Conservation (phyloP, 1,140 invertebrate genomes). For the Zaprionus ghesquierei region DNA sequence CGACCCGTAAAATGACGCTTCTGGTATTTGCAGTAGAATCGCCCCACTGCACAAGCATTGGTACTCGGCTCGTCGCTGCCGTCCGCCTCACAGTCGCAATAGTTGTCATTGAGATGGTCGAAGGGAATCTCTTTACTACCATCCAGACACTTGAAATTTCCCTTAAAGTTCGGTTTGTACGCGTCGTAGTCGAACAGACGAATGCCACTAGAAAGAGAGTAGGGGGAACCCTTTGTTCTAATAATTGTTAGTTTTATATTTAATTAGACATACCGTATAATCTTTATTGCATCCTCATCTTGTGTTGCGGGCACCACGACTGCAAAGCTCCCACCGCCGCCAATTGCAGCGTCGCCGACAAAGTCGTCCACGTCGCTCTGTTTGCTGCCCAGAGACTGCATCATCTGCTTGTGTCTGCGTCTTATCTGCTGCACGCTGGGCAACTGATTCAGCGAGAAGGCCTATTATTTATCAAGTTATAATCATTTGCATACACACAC, state of each 20-base stretch:
- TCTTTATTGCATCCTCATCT: slow-evolving; percentile 61
- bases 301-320: slow-evolving; percentile 12
- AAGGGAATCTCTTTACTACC: slow-evolving; percentile 69
- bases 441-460: slow-evolving; percentile 78
- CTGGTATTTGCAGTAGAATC: slow-evolving; percentile 87
- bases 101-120: slow-evolving; percentile 94
- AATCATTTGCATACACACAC: slow-evolving; percentile 4
- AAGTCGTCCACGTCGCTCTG: slow-evolving; percentile 63
- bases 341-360: slow-evolving; percentile 27
- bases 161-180: slow-evolving; percentile 75
- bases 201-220: slow-evolving; percentile 59
- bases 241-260: neutral
- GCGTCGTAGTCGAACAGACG: slow-evolving; percentile 79
- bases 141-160: slow-evolving; percentile 76
- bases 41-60: slow-evolving; percentile 91
- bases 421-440: slow-evolving; percentile 68
- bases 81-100: slow-evolving; percentile 93
- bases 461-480: slow-evolving; percentile 45
- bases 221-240: neutral
- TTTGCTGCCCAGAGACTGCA: slow-evolving; percentile 66
- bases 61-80: slow-evolving; percentile 96
- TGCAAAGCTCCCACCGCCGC: neutral
- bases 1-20: slow-evolving; percentile 81
- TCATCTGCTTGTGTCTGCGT: slow-evolving; percentile 68
- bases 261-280: slow-evolving; percentile 55